Percentiles rank a stretch among this genome's conserved stretches.
These are phyloP conservation scores for Tipula unca DNA, from an alignment of 2,888 invertebrate species.

Conservation along the genomic window DNA sequence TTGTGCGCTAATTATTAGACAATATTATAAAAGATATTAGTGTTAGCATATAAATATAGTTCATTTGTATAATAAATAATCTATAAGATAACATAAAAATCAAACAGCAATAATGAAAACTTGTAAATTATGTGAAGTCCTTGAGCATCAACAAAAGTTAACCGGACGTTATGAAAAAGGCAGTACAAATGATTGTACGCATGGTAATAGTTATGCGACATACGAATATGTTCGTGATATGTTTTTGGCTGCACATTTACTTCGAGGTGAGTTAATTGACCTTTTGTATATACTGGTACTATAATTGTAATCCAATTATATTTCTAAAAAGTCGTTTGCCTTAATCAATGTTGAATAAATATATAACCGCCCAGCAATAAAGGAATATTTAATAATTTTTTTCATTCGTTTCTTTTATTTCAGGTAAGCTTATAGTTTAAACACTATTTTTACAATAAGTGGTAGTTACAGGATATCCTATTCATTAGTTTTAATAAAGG, in stretches of 20 bases:
- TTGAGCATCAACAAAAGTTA: constrained; percentile 25
- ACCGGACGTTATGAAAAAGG: constrained; percentile 20
- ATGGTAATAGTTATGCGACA: constrained; percentile 21
- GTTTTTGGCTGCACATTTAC: constrained; percentile 55
- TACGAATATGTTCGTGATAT: constrained; percentile 50
- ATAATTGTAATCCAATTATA: background rate
- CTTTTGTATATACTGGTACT: background rate
- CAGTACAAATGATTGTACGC: constrained; percentile 18
- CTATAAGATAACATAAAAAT: no score
- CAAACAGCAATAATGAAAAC: constrained; percentile 26
- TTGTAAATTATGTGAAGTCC: constrained; percentile 29
- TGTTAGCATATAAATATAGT: background rate
- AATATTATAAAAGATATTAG: background rate
- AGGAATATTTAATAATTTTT: background rate
- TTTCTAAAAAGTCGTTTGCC: background rate
- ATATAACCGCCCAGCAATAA: background rate
- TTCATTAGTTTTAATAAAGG: no score
- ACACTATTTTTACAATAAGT: background rate
- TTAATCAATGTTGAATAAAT: background rate
- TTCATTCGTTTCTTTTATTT: background rate
- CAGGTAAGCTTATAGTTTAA: background rate
- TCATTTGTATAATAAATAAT: no score
- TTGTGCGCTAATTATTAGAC: background rate
- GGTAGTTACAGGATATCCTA: background rate
- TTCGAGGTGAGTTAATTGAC: constrained; percentile 46